These are phyloP conservation scores for Aphodius granarius DNA, from an alignment of 2,888 invertebrate species.

Conservation along the genomic window DNA sequence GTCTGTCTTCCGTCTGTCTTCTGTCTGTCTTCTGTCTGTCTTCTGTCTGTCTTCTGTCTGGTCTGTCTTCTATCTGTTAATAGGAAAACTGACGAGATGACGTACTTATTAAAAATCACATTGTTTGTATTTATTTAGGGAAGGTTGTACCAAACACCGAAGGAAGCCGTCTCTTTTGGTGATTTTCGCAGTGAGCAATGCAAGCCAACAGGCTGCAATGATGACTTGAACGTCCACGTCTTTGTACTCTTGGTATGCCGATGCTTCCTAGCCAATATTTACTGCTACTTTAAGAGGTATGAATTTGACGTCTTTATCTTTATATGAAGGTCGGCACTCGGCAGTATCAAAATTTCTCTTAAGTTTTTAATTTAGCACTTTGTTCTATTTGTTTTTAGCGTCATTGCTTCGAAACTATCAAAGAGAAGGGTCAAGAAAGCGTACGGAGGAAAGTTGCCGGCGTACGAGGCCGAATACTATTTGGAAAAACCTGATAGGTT, in stretches of 20 bases:
- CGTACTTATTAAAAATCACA: too few species aligned
- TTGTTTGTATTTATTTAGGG: slow-evolving; percentile 12
- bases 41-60: too few species aligned
- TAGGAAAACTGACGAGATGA: too few species aligned
- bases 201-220: slow-evolving; percentile 27
- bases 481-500: slow-evolving; percentile 43
- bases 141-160: slow-evolving; percentile 10
- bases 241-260: slow-evolving; percentile 13
- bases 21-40: too few species aligned
- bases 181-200: slow-evolving; percentile 2
- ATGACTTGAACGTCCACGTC: slow-evolving; percentile 21
- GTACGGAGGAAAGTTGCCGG: slow-evolving; percentile 35
- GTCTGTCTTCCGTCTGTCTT: too few species aligned
- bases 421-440: neutral
- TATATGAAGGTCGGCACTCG: too few species aligned
- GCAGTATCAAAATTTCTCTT: too few species aligned
- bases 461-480: slow-evolving; percentile 50
- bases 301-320: too few species aligned
- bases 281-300: neutral
- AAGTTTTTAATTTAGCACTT: too few species aligned
- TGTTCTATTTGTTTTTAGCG: too few species aligned
- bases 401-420: neutral
- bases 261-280: neutral
- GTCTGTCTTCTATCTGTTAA: too few species aligned
- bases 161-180: neutral